A percentile compares a stretch with the other conserved stretches of the same genome.
Conservation (phyloP, 2,888 invertebrate genomes). For the Poecilobothrus nobilitatus region DNA sequence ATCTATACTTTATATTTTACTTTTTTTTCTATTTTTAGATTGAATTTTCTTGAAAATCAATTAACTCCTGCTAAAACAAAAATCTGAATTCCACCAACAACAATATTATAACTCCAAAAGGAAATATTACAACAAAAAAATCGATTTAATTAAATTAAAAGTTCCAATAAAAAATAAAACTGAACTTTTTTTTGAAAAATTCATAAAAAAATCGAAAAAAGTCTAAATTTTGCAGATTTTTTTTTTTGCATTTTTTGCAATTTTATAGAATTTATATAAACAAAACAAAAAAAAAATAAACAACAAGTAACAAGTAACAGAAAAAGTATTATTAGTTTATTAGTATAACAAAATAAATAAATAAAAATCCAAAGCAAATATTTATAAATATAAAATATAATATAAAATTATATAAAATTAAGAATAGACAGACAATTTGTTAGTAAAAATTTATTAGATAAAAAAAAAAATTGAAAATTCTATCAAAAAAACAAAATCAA, state of each 20-base stretch:
- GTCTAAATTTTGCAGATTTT: slow-evolving; percentile 33
- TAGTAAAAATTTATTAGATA: not conserved
- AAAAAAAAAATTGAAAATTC: not conserved
- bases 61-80: slow-evolving; percentile 16
- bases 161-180: slow-evolving; percentile 35
- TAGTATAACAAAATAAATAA: slow-evolving; percentile 19
- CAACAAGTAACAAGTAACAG: slow-evolving; percentile 22
- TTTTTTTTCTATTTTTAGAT: not conserved
- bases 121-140: slow-evolving; percentile 13
- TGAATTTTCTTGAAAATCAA: slow-evolving; percentile 19
- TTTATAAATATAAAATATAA: slow-evolving; percentile 12
- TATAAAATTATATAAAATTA: not conserved
- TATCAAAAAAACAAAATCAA: not conserved
- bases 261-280: slow-evolving; percentile 41
- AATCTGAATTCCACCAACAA: not conserved
- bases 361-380: slow-evolving; percentile 1
- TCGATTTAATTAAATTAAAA: slow-evolving; percentile 30
- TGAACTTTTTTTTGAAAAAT: slow-evolving; percentile 29
- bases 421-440: not conserved
- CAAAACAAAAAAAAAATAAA: slow-evolving; percentile 24
- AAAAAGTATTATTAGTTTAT: slow-evolving; percentile 22
- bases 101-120: too few species aligned
- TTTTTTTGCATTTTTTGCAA: slow-evolving; percentile 45
- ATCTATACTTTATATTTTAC: too few species aligned
- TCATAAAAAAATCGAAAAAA: slow-evolving; percentile 20